Evolutionary conservation across 2,888 invertebrate species (phyloP).

Genomic region (Dioctria rufipes): DNA sequence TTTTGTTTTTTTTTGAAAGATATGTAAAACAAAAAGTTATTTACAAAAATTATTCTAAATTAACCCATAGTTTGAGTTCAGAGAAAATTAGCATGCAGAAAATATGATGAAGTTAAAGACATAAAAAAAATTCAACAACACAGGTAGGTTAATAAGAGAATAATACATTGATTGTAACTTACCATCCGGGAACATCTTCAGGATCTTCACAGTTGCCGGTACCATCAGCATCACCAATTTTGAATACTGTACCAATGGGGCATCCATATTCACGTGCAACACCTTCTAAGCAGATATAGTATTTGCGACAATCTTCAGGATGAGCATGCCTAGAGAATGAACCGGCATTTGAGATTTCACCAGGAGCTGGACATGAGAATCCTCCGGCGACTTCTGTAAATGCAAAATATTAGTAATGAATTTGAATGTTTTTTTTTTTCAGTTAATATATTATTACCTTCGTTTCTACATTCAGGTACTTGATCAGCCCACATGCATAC

Average conservation of each 20-base stretch:
- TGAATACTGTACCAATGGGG: slow-evolving; percentile 96
- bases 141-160: not conserved
- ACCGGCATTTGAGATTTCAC: slow-evolving; percentile 86
- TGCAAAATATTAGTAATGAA: not conserved
- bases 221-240: slow-evolving; percentile 91
- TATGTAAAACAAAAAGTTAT: not conserved
- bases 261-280: slow-evolving; percentile 95
- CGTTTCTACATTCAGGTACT: slow-evolving; percentile 91
- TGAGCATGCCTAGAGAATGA: slow-evolving; percentile 96
- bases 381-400: slow-evolving; percentile 89
- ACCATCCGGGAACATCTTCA: slow-evolving; percentile 97
- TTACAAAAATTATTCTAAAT: slow-evolving; percentile 9
- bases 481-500: slow-evolving; percentile 98
- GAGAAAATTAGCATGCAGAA: slow-evolving; percentile 61
- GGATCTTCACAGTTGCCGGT: slow-evolving; percentile 95
- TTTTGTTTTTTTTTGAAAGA: too few species aligned
- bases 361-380: slow-evolving; percentile 87
- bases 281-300: slow-evolving; percentile 94
- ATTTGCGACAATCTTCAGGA: slow-evolving; percentile 94
- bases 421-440: not conserved
- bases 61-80: slow-evolving; percentile 3
- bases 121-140: slow-evolving; percentile 65
- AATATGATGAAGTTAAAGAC: slow-evolving; percentile 62
- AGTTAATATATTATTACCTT: slow-evolving; percentile 75
- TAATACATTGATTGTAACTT: slow-evolving; percentile 71